These are phyloP conservation scores for Huso huso DNA, from an alignment of 2,797 vertebrate species.

Conservation along the genomic window DNA sequence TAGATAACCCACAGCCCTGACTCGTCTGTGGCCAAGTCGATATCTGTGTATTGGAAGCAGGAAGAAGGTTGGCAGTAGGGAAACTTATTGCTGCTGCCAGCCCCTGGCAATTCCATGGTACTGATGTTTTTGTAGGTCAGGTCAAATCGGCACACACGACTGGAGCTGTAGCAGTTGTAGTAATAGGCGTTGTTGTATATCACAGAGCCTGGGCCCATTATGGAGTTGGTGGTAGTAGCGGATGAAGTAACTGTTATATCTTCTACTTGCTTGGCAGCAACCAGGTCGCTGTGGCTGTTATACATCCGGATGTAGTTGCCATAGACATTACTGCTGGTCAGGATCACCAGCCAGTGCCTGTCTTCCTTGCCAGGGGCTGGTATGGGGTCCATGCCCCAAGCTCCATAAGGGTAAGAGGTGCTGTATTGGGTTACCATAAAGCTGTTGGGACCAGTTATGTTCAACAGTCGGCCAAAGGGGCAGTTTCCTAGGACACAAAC, in stretches of 20 bases:
- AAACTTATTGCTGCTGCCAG: constrained; percentile 52
- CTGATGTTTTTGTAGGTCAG: constrained; percentile 36
- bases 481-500: constrained; percentile 36
- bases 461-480: constrained; percentile 36
- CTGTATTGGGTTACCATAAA: constrained; percentile 45
- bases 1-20: constrained; percentile 56
- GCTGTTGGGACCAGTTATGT: constrained; percentile 37
- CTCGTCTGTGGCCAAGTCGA: constrained; percentile 61
- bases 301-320: constrained; percentile 46
- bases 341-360: constrained; percentile 52
- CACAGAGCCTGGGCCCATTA: constrained; percentile 55
- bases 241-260: constrained; percentile 28
- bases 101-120: constrained; percentile 41
- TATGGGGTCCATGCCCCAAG: constrained; percentile 59
- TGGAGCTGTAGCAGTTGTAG: constrained; percentile 59
- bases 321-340: constrained; percentile 40
- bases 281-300: constrained; percentile 42
- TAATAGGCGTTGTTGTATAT: constrained; percentile 49
- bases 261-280: constrained; percentile 37
- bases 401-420: constrained; percentile 42
- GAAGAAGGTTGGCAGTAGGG: constrained; percentile 44
- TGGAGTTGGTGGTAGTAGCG: constrained; percentile 59
- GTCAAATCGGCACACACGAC: constrained; percentile 50
- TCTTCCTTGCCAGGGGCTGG: constrained; percentile 46
- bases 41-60: constrained; percentile 48